phyloP scores from a whole-genome alignment of 2,113 vertebrate species.

The Pituophis catenifer region DNA sequence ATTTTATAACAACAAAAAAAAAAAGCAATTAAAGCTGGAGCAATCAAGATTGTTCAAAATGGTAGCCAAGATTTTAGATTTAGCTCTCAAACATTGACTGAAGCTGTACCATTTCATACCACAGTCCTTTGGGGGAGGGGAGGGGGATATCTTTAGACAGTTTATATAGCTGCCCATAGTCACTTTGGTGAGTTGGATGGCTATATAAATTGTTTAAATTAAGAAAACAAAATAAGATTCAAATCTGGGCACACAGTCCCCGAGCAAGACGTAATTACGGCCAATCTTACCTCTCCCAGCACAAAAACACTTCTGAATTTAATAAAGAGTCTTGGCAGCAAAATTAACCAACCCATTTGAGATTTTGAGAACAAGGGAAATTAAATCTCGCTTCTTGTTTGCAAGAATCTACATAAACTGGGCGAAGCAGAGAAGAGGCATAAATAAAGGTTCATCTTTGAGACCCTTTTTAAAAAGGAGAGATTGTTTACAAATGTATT shows the following conservation, averaged over 20 bases:
- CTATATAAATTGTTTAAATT: not conserved
- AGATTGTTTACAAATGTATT: constrained; percentile 10
- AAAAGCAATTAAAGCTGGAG: not conserved
- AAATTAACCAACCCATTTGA: constrained; percentile 43
- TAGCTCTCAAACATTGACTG: not conserved
- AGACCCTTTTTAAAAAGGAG: not conserved
- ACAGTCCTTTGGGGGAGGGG: not conserved
- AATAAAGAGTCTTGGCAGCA: constrained; percentile 28
- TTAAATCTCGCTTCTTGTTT: constrained; percentile 26
- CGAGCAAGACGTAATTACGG: constrained; percentile 19
- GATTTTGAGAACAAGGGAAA: constrained; percentile 30
- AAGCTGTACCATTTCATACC: not conserved
- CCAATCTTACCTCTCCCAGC: not conserved
- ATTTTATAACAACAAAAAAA: not conserved
- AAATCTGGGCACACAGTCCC: constrained; percentile 48
- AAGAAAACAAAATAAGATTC: not conserved
- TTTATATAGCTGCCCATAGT: not conserved
- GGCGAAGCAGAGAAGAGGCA: not conserved
- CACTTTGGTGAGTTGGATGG: not conserved
- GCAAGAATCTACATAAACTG: not conserved
- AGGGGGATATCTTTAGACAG: not conserved
- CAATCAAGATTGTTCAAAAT: not conserved
- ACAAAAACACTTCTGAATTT: constrained; percentile 46
- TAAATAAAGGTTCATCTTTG: not conserved
- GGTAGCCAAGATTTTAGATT: not conserved